Evolutionary conservation across 2,888 invertebrate species (phyloP).

Genomic region (Eupeodes luniger): DNA sequence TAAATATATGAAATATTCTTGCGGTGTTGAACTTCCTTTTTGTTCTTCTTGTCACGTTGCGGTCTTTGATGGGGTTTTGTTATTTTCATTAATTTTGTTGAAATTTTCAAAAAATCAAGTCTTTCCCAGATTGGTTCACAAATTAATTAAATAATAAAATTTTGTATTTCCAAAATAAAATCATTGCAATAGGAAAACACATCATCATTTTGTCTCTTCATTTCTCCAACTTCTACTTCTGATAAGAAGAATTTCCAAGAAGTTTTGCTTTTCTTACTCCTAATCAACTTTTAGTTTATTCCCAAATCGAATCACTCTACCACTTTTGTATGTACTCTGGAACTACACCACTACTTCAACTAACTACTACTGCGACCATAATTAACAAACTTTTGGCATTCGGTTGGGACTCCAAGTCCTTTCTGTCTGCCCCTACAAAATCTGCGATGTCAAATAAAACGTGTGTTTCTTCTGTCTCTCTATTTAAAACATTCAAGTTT

Average conservation of each 20-base stretch:
- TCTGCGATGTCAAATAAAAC: background rate
- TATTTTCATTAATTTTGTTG: no score
- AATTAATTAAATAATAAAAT: no score
- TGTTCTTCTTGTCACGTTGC: no score
- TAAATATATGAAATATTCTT: no score
- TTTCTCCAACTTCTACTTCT: background rate
- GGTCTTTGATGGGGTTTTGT: no score
- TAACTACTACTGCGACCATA: background rate
- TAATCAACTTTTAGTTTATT: slow-evolving; percentile 3
- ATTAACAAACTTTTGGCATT: slow-evolving; percentile 27
- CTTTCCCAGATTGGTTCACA: no score
- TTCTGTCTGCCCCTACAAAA: background rate
- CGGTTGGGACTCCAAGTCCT: background rate
- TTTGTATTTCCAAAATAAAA: no score
- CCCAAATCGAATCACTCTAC: slow-evolving; percentile 24
- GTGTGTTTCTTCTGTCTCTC: background rate
- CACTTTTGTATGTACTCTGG: background rate
- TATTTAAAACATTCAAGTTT: background rate
- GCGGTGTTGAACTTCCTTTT: no score
- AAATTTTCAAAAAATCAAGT: no score
- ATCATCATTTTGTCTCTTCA: no score
- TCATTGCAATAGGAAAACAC: no score
- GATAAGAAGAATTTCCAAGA: background rate
- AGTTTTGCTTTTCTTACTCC: background rate
- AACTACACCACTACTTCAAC: background rate